phyloP scores from a whole-genome alignment of 2,797 vertebrate species.

The Falco naumanni region DNA sequence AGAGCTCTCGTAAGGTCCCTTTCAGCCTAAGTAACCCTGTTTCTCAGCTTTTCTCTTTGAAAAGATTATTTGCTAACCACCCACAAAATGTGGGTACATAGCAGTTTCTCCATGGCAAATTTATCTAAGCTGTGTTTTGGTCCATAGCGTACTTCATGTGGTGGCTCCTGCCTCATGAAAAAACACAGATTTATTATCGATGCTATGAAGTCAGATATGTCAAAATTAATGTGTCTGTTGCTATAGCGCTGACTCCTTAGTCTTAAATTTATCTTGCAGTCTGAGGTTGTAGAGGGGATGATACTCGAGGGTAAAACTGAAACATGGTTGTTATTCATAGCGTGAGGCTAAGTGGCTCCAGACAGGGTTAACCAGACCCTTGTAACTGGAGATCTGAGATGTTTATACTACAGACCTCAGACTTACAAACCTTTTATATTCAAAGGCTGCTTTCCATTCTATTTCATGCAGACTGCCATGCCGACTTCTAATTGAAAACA shows the following conservation, averaged over 20 bases:
- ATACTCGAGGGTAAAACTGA: not conserved
- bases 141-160: not conserved
- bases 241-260: not conserved
- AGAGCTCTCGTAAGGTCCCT: not conserved
- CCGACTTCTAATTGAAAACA: conserved; percentile 32
- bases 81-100: not conserved
- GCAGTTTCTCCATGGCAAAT: not conserved
- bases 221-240: not conserved
- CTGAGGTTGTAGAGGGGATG: not conserved
- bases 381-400: not conserved
- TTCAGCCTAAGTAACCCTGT: not conserved
- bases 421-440: not conserved
- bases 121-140: not conserved
- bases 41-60: not conserved
- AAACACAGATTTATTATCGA: not conserved
- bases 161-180: not conserved
- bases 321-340: not conserved
- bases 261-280: not conserved
- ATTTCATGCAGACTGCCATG: not conserved
- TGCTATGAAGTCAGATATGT: not conserved
- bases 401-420: not conserved
- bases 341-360: not conserved
- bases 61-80: not conserved
- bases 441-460: conserved; percentile 4
- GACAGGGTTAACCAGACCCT: not conserved